Percentiles rank a stretch among this genome's conserved stretches.
Conservation (phyloP, 1,140 invertebrate genomes). For the Aphis gossypii region DNA sequence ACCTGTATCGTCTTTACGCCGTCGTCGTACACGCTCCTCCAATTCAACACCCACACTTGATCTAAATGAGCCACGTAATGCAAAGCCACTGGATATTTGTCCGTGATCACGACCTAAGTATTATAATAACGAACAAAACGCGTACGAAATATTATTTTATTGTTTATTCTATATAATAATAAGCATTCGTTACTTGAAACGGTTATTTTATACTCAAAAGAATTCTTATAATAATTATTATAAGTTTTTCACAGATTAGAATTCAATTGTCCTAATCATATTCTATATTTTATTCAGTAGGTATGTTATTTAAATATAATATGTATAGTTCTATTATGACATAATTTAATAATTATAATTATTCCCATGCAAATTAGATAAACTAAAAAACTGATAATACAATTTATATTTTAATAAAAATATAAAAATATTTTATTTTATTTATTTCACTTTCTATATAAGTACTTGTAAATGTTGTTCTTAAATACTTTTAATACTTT, state of each 20-base stretch:
- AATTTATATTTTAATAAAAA: background rate
- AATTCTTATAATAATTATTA: background rate
- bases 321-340: background rate
- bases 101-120: slow-evolving; percentile 75
- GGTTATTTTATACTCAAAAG: background rate
- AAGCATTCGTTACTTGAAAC: background rate
- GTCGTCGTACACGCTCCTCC: slow-evolving; percentile 69
- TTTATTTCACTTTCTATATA: background rate
- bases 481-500: too few species aligned
- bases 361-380: too few species aligned
- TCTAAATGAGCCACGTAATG: slow-evolving; percentile 78
- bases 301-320: background rate
- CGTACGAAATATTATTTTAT: background rate
- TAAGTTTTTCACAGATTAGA: background rate
- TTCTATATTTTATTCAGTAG: background rate
- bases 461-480: background rate
- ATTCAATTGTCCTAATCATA: background rate
- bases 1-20: slow-evolving; percentile 79
- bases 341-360: background rate
- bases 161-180: background rate
- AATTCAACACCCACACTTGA: slow-evolving; percentile 82
- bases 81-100: slow-evolving; percentile 77
- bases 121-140: background rate
- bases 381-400: background rate
- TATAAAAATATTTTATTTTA: background rate